phyloP scores from a whole-genome alignment of 1,140 invertebrate genomes.

The Nephila pilipes region DNA sequence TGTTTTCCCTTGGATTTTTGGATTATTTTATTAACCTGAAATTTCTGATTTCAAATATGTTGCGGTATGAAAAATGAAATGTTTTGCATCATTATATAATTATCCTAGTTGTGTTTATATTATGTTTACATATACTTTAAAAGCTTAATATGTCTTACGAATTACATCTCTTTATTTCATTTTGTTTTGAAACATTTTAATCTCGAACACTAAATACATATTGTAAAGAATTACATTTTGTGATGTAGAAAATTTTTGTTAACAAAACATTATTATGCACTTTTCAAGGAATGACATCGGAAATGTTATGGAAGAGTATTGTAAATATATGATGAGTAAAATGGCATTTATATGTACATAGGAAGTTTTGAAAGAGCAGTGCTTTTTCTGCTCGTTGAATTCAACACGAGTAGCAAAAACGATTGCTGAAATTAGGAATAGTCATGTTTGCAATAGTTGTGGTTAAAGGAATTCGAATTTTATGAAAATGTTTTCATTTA shows the following conservation, averaged over 20 bases:
- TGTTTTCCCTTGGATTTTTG: not conserved
- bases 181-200: no score
- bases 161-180: no score
- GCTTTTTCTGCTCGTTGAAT: not conserved
- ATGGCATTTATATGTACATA: conserved; percentile 43
- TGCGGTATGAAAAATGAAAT: no score
- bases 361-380: not conserved
- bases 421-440: conserved; percentile 44
- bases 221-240: not conserved
- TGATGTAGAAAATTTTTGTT: not conserved
- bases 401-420: not conserved
- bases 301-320: not conserved
- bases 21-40: not conserved
- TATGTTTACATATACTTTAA: no score
- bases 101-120: no score
- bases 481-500: conserved; percentile 48
- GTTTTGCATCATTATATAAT: no score
- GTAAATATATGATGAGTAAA: conserved; percentile 17
- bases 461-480: conserved; percentile 35
- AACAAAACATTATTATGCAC: not conserved
- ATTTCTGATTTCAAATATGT: no score
- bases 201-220: not conserved
- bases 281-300: not conserved
- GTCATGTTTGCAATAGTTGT: conserved; percentile 10
- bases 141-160: no score